Evolutionary conservation across 1,140 invertebrate genomes (phyloP), one percentile per base, ranked within the genome.

Genomic region (Platyscapa corneri): DNA sequence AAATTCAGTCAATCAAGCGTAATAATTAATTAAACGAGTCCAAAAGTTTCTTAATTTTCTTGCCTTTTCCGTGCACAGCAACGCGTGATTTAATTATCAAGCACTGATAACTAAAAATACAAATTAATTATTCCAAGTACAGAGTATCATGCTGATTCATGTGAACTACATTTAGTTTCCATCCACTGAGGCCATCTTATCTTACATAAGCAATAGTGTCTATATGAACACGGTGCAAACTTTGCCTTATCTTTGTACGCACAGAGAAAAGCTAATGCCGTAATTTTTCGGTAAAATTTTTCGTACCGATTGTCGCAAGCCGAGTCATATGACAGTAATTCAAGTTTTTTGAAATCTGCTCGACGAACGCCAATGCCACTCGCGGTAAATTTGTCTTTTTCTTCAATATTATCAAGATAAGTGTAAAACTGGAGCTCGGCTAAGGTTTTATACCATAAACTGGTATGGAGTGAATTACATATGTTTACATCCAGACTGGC

Each of bases 131-230:
- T 74, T 74, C 70, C 37, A n/a, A 74, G 37, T 42, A 42, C 0
- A 23, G 39, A 74, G 37, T 42, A 74, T 74, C 37, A 32, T 20
- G 70, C 70, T 74, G 70, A 74, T 42, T 74, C 37, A 74, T 42
- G n/a, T 74, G 37, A 74, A 42, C 37, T n/a, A 74, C 37, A 42
- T 74, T 74, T 12, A 42, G 37, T 42, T 74, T 42, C 18, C 70
- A 74, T 74, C 39, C 23, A 74, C 37, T 74, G n/a, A 42, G 37
- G 70, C 70, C 70, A 74, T 74, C 39, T 74, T 74, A 74, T 74
- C 70, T 74, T 74, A 42, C 37, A 42, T 74, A 74, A 42, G 70
- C 23, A 72, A 72, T 37, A 72, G 34, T 27, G 70, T 72, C 70
- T 39, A 72, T 37, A 72, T 23, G 34, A 72, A 39, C 2, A 72